These are phyloP conservation scores for Cheilosia impressa DNA, from an alignment of 2,888 invertebrate genomes.

Conservation along the genomic window DNA sequence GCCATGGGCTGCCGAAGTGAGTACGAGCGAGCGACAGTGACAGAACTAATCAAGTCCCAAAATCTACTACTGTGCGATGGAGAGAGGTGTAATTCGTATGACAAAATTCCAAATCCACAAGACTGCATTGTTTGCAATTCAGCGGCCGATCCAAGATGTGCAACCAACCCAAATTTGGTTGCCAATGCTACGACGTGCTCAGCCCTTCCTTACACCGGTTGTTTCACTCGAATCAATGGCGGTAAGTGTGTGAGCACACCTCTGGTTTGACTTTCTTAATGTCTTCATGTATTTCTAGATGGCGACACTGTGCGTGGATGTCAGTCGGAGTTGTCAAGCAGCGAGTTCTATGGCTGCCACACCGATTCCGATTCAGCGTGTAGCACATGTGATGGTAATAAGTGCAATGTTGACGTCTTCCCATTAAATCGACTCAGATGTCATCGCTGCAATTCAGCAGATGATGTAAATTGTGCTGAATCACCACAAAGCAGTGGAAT, in stretches of 20 bases:
- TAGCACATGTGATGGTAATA: conserved; percentile 77
- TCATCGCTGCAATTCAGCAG: conserved; percentile 79
- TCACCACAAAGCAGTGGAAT: conserved; percentile 77
- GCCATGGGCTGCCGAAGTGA: conserved; percentile 81
- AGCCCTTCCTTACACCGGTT: conserved; percentile 79
- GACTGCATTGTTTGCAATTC: conserved; percentile 79
- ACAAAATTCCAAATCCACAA: conserved; percentile 71
- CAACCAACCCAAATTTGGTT: conserved; percentile 80
- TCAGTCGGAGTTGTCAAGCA: conserved; percentile 74
- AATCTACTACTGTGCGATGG: conserved; percentile 78
- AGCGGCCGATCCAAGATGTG: conserved; percentile 78
- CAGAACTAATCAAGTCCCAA: conserved; percentile 78
- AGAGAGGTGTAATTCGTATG: conserved; percentile 78
- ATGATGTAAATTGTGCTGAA: conserved; percentile 74
- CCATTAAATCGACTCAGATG: conserved; percentile 78
- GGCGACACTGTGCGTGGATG: conserved; percentile 80
- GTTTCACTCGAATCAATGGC: conserved; percentile 78
- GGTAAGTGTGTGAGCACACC: conserved; percentile 65
- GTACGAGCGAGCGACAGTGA: conserved; percentile 76
- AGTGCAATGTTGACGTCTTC: conserved; percentile 79
- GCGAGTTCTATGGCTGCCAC: conserved; percentile 78
- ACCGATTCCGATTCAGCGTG: conserved; percentile 77
- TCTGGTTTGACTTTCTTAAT: background rate
- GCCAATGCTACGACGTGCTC: conserved; percentile 76
- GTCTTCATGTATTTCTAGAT: conserved; percentile 43